phyloP scores from a whole-genome alignment of 2,797 vertebrate species.

The Lepilemur ruficaudatus region DNA sequence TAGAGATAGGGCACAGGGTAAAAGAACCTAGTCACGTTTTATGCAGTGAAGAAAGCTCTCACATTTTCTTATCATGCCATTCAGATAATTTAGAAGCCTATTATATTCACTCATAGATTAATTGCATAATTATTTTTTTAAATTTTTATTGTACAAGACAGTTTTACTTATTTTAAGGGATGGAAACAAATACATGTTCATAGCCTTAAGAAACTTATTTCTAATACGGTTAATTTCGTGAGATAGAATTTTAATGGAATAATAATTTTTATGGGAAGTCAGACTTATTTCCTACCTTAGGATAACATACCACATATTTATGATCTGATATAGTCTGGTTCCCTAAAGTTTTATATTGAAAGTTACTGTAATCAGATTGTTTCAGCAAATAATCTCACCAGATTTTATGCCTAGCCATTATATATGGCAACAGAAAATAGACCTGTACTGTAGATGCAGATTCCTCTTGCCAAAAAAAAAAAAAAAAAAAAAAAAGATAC shows the following conservation, averaged over 20 bases:
- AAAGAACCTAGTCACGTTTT: neutral
- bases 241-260: neutral
- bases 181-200: neutral
- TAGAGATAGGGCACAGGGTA: neutral
- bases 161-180: neutral
- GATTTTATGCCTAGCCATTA: neutral
- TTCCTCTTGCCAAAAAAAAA: neutral
- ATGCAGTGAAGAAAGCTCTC: neutral
- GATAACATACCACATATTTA: neutral
- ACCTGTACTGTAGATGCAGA: neutral
- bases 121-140: neutral
- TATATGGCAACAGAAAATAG: neutral
- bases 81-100: neutral
- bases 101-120: neutral
- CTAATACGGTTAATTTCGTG: neutral
- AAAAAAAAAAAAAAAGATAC: neutral
- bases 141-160: neutral
- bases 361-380: neutral
- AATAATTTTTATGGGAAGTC: slow-evolving; percentile 42
- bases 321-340: neutral
- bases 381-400: slow-evolving; percentile 8
- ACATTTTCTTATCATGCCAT: neutral
- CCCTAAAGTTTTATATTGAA: slow-evolving; percentile 16
- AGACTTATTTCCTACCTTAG: neutral
- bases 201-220: neutral